These are phyloP conservation scores for Tiliqua scincoides DNA, from an alignment of 2,113 vertebrate genomes.

Conservation along the genomic window DNA sequence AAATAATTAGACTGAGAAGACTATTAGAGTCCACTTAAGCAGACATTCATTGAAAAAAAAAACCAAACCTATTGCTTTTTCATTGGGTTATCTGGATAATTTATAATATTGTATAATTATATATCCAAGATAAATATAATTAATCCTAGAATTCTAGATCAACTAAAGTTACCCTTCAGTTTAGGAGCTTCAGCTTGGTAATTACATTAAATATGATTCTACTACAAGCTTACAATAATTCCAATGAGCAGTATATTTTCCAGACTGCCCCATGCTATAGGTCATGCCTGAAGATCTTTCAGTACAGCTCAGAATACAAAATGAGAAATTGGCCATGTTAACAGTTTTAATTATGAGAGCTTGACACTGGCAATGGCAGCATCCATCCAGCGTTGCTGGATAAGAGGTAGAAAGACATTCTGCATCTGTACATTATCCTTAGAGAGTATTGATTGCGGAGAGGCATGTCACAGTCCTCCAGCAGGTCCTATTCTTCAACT, in stretches of 20 bases:
- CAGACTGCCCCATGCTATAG: background rate
- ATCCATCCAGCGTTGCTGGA: background rate
- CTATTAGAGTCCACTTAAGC: background rate
- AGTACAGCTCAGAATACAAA: background rate
- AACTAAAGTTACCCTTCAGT: background rate
- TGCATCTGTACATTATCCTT: background rate
- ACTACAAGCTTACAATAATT: background rate
- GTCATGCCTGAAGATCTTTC: background rate
- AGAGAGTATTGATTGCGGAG: background rate
- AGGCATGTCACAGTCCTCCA: background rate
- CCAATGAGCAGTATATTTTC: background rate
- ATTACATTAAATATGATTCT: background rate
- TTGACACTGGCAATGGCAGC: background rate
- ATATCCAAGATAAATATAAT: too few species aligned
- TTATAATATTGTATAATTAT: background rate
- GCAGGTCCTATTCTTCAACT: background rate
- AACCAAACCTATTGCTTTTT: background rate
- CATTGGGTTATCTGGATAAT: background rate
- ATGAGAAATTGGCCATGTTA: background rate
- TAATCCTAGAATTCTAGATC: background rate
- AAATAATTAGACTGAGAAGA: background rate
- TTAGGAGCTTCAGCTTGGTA: background rate
- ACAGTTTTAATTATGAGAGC: background rate
- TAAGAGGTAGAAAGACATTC: background rate
- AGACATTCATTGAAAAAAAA: background rate